Conservation (phyloP, 2,113 vertebrate genomes). For the Corapipo altera region DNA sequence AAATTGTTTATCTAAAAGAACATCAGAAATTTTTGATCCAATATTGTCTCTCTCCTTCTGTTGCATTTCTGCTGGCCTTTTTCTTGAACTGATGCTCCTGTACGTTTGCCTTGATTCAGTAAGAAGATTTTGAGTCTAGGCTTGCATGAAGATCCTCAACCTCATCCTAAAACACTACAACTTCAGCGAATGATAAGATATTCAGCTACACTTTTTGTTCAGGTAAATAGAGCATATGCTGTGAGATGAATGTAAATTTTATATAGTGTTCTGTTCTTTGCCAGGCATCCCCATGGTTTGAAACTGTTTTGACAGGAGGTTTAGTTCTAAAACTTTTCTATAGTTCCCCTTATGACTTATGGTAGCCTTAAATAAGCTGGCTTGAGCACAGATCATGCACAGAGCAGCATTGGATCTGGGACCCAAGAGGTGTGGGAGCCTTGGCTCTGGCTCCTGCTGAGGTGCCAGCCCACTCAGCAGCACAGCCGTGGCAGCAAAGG, state of each 20-base stretch:
- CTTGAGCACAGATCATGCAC: background rate
- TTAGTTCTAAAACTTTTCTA: background rate
- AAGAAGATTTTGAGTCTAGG: slow-evolving; percentile 94
- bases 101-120: slow-evolving; percentile 71
- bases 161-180: slow-evolving; percentile 85
- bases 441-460: background rate
- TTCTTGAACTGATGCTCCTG: background rate
- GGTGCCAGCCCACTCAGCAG: background rate
- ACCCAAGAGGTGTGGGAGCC: background rate
- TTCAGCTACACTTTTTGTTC: slow-evolving; percentile 92
- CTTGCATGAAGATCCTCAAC: slow-evolving; percentile 85
- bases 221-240: slow-evolving; percentile 73
- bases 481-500: background rate
- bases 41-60: background rate
- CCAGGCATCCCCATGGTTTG: background rate
- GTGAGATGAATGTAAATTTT: background rate
- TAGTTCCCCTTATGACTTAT: background rate
- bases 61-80: background rate
- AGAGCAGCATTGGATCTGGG: background rate
- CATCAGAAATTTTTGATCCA: background rate
- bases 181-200: slow-evolving; percentile 96
- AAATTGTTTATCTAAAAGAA: background rate
- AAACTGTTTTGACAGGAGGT: background rate
- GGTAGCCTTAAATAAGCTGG: background rate
- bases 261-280: background rate